Conservation (phyloP, 2,113 vertebrate species). For the Semnornis frantzii region DNA sequence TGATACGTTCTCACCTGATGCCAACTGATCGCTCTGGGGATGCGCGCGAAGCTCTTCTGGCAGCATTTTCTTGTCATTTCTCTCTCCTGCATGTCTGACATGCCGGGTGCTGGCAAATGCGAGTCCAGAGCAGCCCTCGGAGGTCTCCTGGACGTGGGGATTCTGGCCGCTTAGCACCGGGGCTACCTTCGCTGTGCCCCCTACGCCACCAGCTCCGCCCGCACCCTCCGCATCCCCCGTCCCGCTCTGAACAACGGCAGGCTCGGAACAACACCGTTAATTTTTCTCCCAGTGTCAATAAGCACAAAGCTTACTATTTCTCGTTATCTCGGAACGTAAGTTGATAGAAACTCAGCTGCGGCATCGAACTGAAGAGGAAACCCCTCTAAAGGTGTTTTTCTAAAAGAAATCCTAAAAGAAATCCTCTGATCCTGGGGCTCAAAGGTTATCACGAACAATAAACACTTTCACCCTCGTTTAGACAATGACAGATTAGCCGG, state of each 20-base stretch:
- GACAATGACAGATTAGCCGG: not conserved
- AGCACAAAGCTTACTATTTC: not conserved
- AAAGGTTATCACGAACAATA: not conserved
- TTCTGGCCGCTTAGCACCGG: not conserved
- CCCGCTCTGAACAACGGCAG: not conserved
- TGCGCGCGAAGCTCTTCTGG: not conserved
- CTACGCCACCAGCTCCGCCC: not conserved
- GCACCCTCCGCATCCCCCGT: not conserved
- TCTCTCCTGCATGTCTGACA: not conserved
- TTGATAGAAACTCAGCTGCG: not conserved
- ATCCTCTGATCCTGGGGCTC: not conserved
- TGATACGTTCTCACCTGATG: slow-evolving; percentile 30
- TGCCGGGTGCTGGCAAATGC: not conserved
- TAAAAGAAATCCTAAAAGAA: not conserved
- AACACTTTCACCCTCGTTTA: not conserved
- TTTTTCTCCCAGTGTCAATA: not conserved
- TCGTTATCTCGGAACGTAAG: not conserved
- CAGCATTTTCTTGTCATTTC: not conserved
- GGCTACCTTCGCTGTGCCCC: not conserved
- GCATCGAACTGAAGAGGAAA: not conserved
- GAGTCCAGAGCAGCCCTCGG: not conserved
- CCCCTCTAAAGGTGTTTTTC: not conserved
- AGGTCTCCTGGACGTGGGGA: not conserved
- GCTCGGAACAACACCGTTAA: fast-evolving
- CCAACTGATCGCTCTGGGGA: not conserved